Evolutionary conservation across 2,888 invertebrate genomes (phyloP).

Genomic region (Cheilosia vernalis): DNA sequence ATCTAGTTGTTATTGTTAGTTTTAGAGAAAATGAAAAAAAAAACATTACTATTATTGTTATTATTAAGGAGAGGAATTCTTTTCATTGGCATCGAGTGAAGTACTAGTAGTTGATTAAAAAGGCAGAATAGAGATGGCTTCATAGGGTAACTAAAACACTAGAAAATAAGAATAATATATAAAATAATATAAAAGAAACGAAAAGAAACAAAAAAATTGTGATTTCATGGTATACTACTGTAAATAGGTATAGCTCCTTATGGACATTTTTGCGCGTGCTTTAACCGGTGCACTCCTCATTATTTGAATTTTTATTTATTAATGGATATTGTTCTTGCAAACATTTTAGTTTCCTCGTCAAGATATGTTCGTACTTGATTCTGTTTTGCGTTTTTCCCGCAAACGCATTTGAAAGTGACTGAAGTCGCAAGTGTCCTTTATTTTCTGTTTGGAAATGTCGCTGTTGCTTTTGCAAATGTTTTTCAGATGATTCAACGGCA

Average conservation of each 20-base stretch:
- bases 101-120: slow-evolving; percentile 70
- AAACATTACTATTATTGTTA: slow-evolving; percentile 64
- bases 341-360: too few species aligned
- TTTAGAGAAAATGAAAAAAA: slow-evolving; percentile 18
- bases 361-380: too few species aligned
- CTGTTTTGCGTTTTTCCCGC: too few species aligned
- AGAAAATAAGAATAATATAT: slow-evolving; percentile 48
- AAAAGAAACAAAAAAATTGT: slow-evolving; percentile 55
- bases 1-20: slow-evolving; percentile 60
- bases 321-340: too few species aligned
- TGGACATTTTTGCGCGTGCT: slow-evolving; percentile 20
- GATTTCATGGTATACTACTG: slow-evolving; percentile 69
- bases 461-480: too few species aligned
- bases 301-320: background rate
- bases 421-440: too few species aligned
- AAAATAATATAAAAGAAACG: slow-evolving; percentile 1
- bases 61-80: slow-evolving; percentile 43
- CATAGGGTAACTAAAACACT: slow-evolving; percentile 32
- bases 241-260: slow-evolving; percentile 58
- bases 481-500: too few species aligned
- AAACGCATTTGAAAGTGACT: too few species aligned
- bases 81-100: slow-evolving; percentile 72
- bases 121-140: slow-evolving; percentile 50
- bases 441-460: too few species aligned
- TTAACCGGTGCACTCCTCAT: background rate